A percentile compares a stretch with the other conserved stretches of the same genome.
These are phyloP conservation scores for Scomber colias DNA, from an alignment of 2,113 vertebrate genomes.

Conservation along the genomic window DNA sequence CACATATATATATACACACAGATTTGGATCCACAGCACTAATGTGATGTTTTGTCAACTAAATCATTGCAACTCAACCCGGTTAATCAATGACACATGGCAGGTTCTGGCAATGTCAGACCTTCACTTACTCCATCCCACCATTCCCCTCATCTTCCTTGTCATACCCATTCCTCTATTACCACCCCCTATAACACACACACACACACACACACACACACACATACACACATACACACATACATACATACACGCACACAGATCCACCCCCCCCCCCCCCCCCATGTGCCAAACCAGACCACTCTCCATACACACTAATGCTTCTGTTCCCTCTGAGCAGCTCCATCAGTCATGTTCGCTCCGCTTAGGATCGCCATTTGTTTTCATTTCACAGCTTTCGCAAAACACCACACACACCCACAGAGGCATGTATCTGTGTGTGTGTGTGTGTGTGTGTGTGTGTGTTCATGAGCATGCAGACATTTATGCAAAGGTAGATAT, in stretches of 20 bases:
- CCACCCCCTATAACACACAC: conserved; percentile 9
- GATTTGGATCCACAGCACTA: conserved; percentile 66
- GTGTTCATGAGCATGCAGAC: not conserved
- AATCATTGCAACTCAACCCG: conserved; percentile 74
- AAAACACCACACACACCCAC: conserved; percentile 9
- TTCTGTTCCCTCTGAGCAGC: conserved; percentile 66
- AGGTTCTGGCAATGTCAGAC: conserved; percentile 75
- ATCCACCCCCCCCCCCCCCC: not conserved
- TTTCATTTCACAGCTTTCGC: conserved; percentile 58
- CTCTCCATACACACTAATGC: conserved; percentile 67
- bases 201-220: conserved; percentile 24
- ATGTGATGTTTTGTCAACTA: conserved; percentile 80
- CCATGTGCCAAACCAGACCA: conserved; percentile 66
- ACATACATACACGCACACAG: conserved; percentile 18
- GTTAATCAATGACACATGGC: conserved; percentile 83
- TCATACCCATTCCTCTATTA: conserved; percentile 55
- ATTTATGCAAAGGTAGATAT: not conserved
- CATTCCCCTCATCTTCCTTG: conserved; percentile 68
- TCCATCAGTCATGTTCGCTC: conserved; percentile 72
- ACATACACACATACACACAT: not conserved
- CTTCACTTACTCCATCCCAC: conserved; percentile 64
- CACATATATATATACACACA: conserved; percentile 6
- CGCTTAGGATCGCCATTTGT: conserved; percentile 69
- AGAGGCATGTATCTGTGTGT: not conserved
- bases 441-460: no score